Conservation (phyloP, 1,140 invertebrate species). For the Apis cerana region DNA sequence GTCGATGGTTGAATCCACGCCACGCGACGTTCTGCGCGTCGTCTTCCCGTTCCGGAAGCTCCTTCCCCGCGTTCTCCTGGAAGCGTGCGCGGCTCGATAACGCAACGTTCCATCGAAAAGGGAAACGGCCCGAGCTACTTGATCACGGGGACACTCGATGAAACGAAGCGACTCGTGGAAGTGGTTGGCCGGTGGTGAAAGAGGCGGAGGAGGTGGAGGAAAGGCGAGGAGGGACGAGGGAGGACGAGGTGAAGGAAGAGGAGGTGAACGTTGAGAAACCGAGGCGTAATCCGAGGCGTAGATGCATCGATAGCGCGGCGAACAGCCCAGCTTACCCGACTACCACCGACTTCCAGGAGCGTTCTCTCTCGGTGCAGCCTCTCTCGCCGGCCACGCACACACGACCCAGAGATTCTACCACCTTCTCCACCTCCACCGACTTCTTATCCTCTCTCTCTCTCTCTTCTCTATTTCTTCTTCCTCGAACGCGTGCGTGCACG, state of each 20-base stretch:
- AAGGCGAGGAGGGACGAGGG: constrained; percentile 24
- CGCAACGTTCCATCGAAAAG: constrained; percentile 37
- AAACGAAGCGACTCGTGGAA: constrained; percentile 30
- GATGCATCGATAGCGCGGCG: constrained; percentile 69
- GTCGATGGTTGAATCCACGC: constrained; percentile 11
- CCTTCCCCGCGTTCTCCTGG: background rate
- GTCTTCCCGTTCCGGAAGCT: constrained; percentile 21
- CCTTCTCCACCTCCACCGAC: constrained; percentile 50
- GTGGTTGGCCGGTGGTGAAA: constrained; percentile 33
- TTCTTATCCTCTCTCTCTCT: background rate
- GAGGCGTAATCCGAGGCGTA: constrained; percentile 71
- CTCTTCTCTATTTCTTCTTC: constrained; percentile 36
- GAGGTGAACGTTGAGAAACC: constrained; percentile 68
- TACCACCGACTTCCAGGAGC: constrained; percentile 54
- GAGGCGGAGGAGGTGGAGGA: constrained; percentile 37
- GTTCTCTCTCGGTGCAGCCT: constrained; percentile 19
- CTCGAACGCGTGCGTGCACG: constrained; percentile 53
- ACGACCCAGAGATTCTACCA: constrained; percentile 50
- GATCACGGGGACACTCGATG: constrained; percentile 25
- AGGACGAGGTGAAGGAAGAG: constrained; percentile 48
- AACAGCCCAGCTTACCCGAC: constrained; percentile 46
- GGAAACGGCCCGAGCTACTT: constrained; percentile 22
- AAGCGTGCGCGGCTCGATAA: background rate
- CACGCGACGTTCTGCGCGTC: too few relatives aligned
- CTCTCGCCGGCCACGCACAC: constrained; percentile 23